Conservation (phyloP, 1,140 invertebrate genomes). For the Zaprionus taronus region DNA sequence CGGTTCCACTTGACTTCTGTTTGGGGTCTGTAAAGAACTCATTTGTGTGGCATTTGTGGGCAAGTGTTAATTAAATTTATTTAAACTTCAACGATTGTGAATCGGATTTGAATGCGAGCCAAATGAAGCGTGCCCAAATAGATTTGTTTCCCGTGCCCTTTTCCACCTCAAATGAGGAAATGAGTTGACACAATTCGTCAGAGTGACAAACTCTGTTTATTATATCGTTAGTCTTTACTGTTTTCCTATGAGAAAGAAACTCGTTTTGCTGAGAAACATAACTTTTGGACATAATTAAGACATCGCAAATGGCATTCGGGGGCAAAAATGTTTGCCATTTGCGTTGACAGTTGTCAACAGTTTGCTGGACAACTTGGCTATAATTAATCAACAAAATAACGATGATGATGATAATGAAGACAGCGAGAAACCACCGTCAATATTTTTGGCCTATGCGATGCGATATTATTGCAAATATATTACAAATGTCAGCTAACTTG, state of each 20-base stretch:
- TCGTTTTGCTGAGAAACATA: constrained; percentile 66
- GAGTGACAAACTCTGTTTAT: constrained; percentile 7
- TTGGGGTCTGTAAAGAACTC: constrained; percentile 30
- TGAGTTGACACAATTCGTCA: constrained; percentile 61
- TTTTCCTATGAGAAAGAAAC: constrained; percentile 58
- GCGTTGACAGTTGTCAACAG: constrained; percentile 74
- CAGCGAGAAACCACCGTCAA: constrained; percentile 21
- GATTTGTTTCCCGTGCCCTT: constrained; percentile 47
- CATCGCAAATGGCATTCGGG: constrained; percentile 61
- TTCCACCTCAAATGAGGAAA: constrained; percentile 41
- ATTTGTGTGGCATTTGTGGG: constrained; percentile 41
- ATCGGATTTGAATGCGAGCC: constrained; percentile 51
- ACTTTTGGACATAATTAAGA: constrained; percentile 80
- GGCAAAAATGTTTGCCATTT: constrained; percentile 72
- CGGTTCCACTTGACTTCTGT: constrained; percentile 43
- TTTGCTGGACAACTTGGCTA: constrained; percentile 52
- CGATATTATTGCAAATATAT: constrained; percentile 11
- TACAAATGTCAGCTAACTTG: constrained; percentile 13
- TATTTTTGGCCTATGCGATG: constrained; percentile 37
- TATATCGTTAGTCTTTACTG: constrained; percentile 25
- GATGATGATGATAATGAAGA: neutral
- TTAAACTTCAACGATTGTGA: constrained; percentile 35
- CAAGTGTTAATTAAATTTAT: constrained; percentile 80
- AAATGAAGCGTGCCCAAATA: constrained; percentile 77
- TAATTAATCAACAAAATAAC: constrained; percentile 71